Evolutionary conservation across 1,140 invertebrate species (phyloP).

Genomic region (Ylistrum balloti): DNA sequence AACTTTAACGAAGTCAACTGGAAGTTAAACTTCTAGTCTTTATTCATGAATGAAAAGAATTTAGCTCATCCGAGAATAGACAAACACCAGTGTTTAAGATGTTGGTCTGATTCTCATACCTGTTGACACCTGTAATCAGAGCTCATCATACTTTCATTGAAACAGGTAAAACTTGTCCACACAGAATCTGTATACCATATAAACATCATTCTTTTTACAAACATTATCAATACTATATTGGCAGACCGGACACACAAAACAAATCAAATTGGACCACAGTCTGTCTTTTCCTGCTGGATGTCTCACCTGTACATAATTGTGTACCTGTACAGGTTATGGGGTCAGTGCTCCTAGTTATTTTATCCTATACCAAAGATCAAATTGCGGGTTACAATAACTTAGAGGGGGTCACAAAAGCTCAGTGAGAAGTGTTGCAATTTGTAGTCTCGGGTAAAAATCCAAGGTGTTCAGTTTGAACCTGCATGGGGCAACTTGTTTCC

Average conservation of each 20-base stretch:
- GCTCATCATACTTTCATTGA: background rate
- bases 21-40: background rate
- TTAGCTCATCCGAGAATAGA: background rate
- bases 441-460: too few relatives aligned
- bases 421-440: too few relatives aligned
- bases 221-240: background rate
- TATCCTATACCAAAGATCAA: background rate
- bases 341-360: background rate
- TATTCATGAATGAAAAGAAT: background rate
- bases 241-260: too few relatives aligned
- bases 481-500: too few relatives aligned
- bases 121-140: background rate
- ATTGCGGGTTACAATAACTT: too few relatives aligned
- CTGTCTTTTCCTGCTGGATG: background rate
- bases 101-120: background rate
- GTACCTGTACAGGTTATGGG: background rate
- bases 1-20: background rate
- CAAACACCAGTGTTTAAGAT: background rate
- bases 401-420: too few relatives aligned
- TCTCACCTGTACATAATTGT: background rate
- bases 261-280: background rate
- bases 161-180: background rate
- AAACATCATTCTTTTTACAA: background rate
- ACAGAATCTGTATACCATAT: background rate
- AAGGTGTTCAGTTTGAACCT: too few relatives aligned